Evolutionary conservation across 2,888 invertebrate genomes (phyloP).

Genomic region (Spodoptera exigua): DNA sequence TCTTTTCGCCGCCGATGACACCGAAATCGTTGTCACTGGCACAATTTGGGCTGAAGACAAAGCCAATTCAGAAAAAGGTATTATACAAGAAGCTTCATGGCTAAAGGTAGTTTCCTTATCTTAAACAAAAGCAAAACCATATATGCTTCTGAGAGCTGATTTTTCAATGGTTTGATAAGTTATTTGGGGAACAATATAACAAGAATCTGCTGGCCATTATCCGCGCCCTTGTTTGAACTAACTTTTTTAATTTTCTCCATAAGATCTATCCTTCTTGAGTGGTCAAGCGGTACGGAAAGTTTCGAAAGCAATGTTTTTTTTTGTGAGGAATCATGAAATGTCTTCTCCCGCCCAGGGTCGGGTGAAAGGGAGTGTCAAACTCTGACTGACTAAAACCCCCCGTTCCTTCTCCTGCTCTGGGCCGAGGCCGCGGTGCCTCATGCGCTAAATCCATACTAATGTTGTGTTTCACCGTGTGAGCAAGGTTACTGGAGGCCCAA

Average conservation of each 20-base stretch:
- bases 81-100: not conserved
- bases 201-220: constrained; percentile 60
- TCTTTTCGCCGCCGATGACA: constrained; percentile 7
- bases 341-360: no score
- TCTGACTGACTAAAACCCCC: no score
- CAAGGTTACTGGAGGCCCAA: no score
- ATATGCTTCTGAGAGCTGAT: constrained; percentile 2
- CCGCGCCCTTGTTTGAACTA: constrained; percentile 71
- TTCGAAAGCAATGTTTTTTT: constrained; percentile 70
- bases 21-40: constrained; percentile 1
- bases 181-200: no score
- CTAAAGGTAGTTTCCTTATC: not conserved
- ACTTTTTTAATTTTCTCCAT: constrained; percentile 80
- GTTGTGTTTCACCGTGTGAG: no score
- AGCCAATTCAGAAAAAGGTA: not conserved
- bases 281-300: constrained; percentile 71
- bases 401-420: no score
- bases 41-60: not conserved
- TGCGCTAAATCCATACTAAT: no score
- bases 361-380: no score
- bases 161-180: no score
- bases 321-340: no score
- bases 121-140: constrained; percentile 4
- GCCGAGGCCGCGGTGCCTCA: no score
- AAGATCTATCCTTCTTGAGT: constrained; percentile 70